These are phyloP conservation scores for Tauraco erythrolophus DNA, from an alignment of 2,113 vertebrate species.

Conservation along the genomic window DNA sequence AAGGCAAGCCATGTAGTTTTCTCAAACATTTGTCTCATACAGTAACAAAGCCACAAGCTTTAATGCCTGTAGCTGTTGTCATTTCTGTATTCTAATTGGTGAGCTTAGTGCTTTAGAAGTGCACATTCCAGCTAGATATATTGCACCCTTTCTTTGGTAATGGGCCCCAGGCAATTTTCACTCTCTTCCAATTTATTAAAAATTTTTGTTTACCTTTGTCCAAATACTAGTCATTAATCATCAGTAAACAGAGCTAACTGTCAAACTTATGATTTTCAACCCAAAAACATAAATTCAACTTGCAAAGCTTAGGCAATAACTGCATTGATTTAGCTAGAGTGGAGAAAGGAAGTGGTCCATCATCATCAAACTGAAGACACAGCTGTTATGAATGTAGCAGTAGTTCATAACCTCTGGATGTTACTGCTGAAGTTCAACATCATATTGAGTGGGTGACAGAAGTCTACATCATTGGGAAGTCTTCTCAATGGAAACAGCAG, in stretches of 20 bases:
- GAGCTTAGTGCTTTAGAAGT: slow-evolving; percentile 9
- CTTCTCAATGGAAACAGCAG: neutral
- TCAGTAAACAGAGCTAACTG: slow-evolving; percentile 5
- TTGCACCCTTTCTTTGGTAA: slow-evolving; percentile 21
- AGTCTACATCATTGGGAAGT: neutral
- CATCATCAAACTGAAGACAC: neutral
- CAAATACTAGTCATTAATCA: slow-evolving; percentile 42
- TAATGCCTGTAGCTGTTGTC: neutral
- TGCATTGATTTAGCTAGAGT: neutral
- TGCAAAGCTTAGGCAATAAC: neutral
- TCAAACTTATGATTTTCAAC: neutral
- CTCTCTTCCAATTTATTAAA: slow-evolving; percentile 43
- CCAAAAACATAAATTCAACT: neutral
- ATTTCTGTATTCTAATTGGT: slow-evolving; percentile 38
- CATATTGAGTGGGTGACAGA: neutral
- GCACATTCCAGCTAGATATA: slow-evolving; percentile 4
- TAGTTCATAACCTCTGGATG: neutral
- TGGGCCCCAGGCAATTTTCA: neutral
- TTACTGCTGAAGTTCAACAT: neutral
- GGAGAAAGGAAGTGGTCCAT: neutral
- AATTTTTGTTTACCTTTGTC: slow-evolving; percentile 50
- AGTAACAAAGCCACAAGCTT: neutral
- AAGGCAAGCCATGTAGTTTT: neutral
- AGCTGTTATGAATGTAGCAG: neutral
- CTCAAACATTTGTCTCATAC: neutral